Base-by-base conservation (phyloP, 2,113 vertebrate genomes). In the Jacana jacana region DNA sequence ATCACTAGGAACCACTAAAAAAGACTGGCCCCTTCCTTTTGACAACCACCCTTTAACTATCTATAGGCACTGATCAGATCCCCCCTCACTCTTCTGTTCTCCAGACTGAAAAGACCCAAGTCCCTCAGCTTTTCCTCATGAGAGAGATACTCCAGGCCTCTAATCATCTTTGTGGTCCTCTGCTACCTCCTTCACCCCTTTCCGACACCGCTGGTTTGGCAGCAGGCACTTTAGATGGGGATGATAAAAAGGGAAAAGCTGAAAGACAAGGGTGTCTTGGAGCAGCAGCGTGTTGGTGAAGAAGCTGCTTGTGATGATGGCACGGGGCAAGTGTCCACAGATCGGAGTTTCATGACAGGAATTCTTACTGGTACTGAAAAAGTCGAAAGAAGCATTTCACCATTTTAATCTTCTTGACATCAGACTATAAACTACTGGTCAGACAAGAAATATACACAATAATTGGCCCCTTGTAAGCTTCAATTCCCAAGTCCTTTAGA, bases 201-300 rank as follows among this genome's bases (percentile, higher is more conserved):
- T 95, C 95, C 16, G 23, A 95, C 91, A 14, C 97, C 91, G 97
- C 97, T 96, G 95, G 71, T 94, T 92, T 97, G 93, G 96, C 97
- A 97, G 97, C 97, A 96, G 97, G 95, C 95, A 40, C 78, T 91
- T 81, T 83, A 75, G 92, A 92, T 92, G 93, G 85, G 94, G 81
- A 91, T 85, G 96, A 96, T 97, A 94, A 95, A 98, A 97, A 96
- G 66, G 85, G 96, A 95, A 96, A 90, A 93, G 92, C 95, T 94
- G 88, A 96, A 97, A 95, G 93, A 94, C 88, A 83, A 81, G 7
- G 60, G 61, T 88, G 95, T 96, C 95, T 95, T 97, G 93, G 93
- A 96, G 95, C 92, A 89, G 76, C 18, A 15, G 23, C 78, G 5
- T 89, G 68, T 95, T 93, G 79, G 1, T 48, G 48, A 88, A 69